A percentile compares a stretch with the other conserved stretches of the same genome.
Evolutionary conservation across 2,888 invertebrate species (phyloP).

Genomic region (Bruchidius siliquastri): DNA sequence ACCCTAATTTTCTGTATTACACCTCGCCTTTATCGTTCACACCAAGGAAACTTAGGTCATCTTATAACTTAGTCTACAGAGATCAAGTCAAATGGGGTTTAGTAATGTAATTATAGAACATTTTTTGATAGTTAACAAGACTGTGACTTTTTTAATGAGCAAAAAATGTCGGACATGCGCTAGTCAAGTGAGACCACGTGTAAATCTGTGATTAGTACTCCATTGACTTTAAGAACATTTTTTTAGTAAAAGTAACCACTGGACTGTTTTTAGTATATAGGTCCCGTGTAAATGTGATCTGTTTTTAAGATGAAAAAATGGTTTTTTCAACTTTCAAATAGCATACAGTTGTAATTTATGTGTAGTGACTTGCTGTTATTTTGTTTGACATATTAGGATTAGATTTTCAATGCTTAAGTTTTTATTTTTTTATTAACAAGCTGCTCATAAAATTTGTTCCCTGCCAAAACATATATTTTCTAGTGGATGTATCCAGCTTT

Average conservation of each 20-base stretch:
- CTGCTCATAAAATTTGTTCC: no score
- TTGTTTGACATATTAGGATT: not conserved
- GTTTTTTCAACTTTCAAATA: slow-evolving; percentile 20
- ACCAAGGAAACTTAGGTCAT: not conserved
- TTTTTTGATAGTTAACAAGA: slow-evolving; percentile 20
- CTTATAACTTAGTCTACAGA: not conserved
- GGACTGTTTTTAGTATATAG: slow-evolving; percentile 40
- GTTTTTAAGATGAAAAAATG: slow-evolving; percentile 30
- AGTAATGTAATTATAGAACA: not conserved
- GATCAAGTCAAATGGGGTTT: slow-evolving; percentile 2
- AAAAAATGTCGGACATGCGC: slow-evolving; percentile 42
- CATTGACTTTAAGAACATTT: slow-evolving; percentile 34
- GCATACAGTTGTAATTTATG: slow-evolving; percentile 18
- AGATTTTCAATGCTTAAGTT: not conserved
- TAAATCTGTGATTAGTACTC: slow-evolving; percentile 48
- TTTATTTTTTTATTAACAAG: no score
- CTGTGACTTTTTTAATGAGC: slow-evolving; percentile 19
- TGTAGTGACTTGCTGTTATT: slow-evolving; percentile 13
- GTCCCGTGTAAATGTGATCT: slow-evolving; percentile 42
- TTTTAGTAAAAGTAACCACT: slow-evolving; percentile 27
- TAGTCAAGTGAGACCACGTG: slow-evolving; percentile 48
- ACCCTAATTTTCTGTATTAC: not conserved
- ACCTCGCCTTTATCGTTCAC: not conserved
- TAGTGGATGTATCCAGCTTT: no score
- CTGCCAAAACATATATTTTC: no score